These are phyloP conservation scores for Rhagophthalmus giganteus DNA, from an alignment of 2,888 invertebrate genomes.

Conservation along the genomic window DNA sequence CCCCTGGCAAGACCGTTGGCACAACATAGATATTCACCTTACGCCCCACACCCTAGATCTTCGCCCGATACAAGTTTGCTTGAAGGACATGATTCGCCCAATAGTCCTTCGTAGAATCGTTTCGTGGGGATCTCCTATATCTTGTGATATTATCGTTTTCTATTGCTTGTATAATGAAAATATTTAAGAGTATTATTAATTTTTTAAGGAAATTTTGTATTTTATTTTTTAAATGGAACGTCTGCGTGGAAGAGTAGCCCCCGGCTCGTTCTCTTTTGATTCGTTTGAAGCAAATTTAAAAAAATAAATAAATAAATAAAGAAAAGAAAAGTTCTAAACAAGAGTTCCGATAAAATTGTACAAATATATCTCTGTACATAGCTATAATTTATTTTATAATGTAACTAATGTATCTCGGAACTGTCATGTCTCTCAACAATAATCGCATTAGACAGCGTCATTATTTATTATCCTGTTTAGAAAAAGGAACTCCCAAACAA, in stretches of 20 bases:
- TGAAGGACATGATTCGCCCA: slow-evolving; percentile 55
- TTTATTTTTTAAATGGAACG: slow-evolving; percentile 22
- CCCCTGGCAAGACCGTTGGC: slow-evolving; percentile 62
- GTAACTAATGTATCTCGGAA: slow-evolving; percentile 42
- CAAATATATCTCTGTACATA: slow-evolving; percentile 47
- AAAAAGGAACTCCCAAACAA: slow-evolving; percentile 38
- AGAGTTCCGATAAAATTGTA: slow-evolving; percentile 42
- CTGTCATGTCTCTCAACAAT: slow-evolving; percentile 47
- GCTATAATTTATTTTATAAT: slow-evolving; percentile 50
- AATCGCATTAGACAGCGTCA: slow-evolving; percentile 44
- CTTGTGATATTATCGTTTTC: slow-evolving; percentile 32
- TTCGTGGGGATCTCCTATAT: slow-evolving; percentile 23
- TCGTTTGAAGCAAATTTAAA: no score
- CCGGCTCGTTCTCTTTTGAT: neutral
- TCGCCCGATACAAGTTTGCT: slow-evolving; percentile 65
- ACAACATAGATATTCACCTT: slow-evolving; percentile 62
- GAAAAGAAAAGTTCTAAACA: slow-evolving; percentile 13
- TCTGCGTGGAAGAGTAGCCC: slow-evolving; percentile 4
- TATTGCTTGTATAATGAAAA: slow-evolving; percentile 24
- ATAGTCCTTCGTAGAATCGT: slow-evolving; percentile 48
- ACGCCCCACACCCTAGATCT: slow-evolving; percentile 58
- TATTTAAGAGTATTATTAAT: slow-evolving; percentile 24
- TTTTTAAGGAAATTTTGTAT: slow-evolving; percentile 22
- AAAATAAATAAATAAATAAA: slow-evolving; percentile 5
- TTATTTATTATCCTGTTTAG: slow-evolving; percentile 40